Conservation (phyloP, 2,113 vertebrate genomes). For the Dasypus novemcinctus region DNA sequence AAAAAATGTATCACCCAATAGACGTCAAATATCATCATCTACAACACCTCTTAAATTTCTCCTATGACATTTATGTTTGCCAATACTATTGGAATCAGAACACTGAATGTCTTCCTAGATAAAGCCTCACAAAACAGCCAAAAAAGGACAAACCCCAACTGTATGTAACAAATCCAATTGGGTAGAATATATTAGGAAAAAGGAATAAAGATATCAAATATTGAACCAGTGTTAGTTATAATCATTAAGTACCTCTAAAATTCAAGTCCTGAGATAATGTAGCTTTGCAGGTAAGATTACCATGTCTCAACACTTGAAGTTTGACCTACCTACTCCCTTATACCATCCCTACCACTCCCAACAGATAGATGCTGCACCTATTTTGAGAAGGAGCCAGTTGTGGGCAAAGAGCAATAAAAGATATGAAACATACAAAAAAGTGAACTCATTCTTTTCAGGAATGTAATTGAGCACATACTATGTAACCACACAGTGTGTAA, state of each 20-base stretch:
- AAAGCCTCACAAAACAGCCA: background rate
- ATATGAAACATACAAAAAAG: background rate
- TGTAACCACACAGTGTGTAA: background rate
- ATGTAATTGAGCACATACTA: background rate
- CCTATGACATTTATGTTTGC: background rate
- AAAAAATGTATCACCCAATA: background rate
- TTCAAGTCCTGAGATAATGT: background rate
- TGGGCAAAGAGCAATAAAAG: background rate
- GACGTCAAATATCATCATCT: background rate
- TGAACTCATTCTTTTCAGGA: background rate
- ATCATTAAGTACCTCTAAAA: background rate
- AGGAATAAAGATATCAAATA: background rate
- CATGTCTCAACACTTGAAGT: background rate
- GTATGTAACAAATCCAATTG: background rate
- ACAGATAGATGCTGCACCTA: background rate
- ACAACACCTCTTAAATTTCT: background rate
- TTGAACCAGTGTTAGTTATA: background rate
- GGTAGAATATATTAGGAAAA: background rate
- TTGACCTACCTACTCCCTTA: background rate
- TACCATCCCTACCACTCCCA: background rate
- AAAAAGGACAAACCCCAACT: background rate
- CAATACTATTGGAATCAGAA: background rate
- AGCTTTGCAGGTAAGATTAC: background rate
- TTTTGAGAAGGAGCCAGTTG: conserved; percentile 12
- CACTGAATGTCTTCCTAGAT: background rate